These are phyloP conservation scores for Lagocephalus sceleratus DNA, from an alignment of 2,797 vertebrate species.

Conservation along the genomic window DNA sequence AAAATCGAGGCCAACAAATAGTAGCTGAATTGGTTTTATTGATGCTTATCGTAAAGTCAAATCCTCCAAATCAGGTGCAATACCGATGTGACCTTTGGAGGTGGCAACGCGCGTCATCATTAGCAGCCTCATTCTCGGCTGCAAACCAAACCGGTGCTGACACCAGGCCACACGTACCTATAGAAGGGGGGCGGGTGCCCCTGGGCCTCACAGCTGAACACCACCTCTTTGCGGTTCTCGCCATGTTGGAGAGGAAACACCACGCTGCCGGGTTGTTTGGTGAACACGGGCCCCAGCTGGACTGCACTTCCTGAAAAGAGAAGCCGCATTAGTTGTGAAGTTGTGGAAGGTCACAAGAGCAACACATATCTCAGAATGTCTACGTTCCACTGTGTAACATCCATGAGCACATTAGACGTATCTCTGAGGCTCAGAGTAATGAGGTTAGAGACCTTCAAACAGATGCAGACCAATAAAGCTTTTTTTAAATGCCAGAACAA, in stretches of 20 bases:
- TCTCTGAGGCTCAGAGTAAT: too few species aligned
- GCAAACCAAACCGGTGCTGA: too few species aligned
- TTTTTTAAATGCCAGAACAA: too few species aligned
- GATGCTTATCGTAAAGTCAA: slow-evolving; percentile 27
- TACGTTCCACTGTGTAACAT: background rate
- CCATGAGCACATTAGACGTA: too few species aligned
- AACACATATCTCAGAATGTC: slow-evolving; percentile 1
- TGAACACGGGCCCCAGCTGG: slow-evolving; percentile 84
- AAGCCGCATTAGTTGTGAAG: slow-evolving; percentile 43
- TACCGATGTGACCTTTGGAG: slow-evolving; percentile 17
- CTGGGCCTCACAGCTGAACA: slow-evolving; percentile 88
- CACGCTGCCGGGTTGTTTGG: slow-evolving; percentile 87
- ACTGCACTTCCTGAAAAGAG: slow-evolving; percentile 76
- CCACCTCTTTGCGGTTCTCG: slow-evolving; percentile 85
- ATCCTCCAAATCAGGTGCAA: slow-evolving; percentile 31
- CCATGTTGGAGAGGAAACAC: slow-evolving; percentile 86
- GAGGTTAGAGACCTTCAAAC: too few species aligned
- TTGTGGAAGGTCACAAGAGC: slow-evolving; percentile 21
- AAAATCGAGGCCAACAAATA: slow-evolving; percentile 11
- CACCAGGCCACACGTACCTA: slow-evolving; percentile 74
- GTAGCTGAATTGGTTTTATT: slow-evolving; percentile 33
- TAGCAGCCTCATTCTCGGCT: background rate
- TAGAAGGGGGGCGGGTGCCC: slow-evolving; percentile 86
- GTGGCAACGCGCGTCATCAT: background rate
- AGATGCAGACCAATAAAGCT: too few species aligned